phyloP scores from a whole-genome alignment of 2,113 vertebrate species.

The Periophthalmodon schlosseri region DNA sequence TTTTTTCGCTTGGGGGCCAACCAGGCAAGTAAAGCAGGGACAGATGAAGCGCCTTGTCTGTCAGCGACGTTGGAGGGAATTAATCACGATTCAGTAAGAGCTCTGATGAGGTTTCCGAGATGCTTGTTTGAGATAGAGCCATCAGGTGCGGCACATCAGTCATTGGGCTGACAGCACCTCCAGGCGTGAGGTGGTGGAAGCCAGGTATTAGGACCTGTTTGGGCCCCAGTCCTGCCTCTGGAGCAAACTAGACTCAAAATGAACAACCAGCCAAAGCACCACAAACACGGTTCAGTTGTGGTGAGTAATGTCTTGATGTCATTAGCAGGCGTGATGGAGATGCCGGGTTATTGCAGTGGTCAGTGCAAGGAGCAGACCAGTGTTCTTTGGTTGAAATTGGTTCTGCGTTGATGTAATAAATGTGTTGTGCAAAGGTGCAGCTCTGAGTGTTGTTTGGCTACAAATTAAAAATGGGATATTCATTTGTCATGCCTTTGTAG shows the following conservation, averaged over 20 bases:
- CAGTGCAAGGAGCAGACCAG: constrained; percentile 3
- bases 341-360: constrained; percentile 11
- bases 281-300: constrained; percentile 12
- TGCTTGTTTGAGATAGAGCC: constrained; percentile 91
- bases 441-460: constrained; percentile 2
- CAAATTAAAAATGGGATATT: constrained; percentile 10
- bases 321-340: background rate
- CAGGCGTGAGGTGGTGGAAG: constrained; percentile 76
- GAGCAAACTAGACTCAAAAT: constrained; percentile 35
- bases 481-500: constrained; percentile 3
- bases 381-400: background rate
- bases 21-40: constrained; percentile 76
- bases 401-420: background rate
- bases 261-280: constrained; percentile 12
- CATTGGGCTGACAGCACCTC: constrained; percentile 84
- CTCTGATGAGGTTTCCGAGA: constrained; percentile 93
- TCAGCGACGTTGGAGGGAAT: constrained; percentile 85
- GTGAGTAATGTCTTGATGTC: constrained; percentile 15
- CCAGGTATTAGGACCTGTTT: constrained; percentile 76
- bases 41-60: constrained; percentile 90
- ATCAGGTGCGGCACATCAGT: constrained; percentile 89
- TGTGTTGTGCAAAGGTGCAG: background rate
- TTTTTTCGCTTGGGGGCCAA: constrained; percentile 79
- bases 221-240: constrained; percentile 52
- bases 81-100: constrained; percentile 92